Evolutionary conservation across 2,888 invertebrate species (phyloP), one percentile per base, ranked within the genome.

Genomic region (Acleris literana): DNA sequence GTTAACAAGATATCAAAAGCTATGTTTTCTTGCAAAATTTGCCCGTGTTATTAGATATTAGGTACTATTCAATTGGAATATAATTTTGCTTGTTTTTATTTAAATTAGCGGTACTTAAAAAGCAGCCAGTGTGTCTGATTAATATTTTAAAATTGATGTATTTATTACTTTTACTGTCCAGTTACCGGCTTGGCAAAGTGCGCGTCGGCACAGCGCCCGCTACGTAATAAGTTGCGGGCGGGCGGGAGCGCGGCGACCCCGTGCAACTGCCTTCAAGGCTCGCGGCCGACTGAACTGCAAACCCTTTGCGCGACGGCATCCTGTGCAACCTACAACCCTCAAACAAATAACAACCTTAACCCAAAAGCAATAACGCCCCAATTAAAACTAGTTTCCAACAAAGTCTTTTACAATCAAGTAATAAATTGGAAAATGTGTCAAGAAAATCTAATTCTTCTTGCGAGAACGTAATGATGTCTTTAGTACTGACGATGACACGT

Each of bases 381-480:
- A 81, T 82, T 80, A 46, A 61, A n/a, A 75, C 68, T 11, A 39
- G 13, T 13, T 39, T 13, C n/a, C n/a, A 9, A 9, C 20, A n/a
- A 71, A 69, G 70, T 69, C 60, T 70, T 72, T 69, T 72, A 62
- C 74, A 74, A 77, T 75, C 76, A 77, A 82, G 77, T 80, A 78
- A 81, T 79, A 83, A 84, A 79, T 81, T 77, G 69, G 73, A 82
- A 78, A 84, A 80, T 80, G 82, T 81, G 85, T 82, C 83, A 84
- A 79, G 82, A 89, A 87, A 90, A 85, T 91, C 81, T 87, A 88
- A 90, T 90, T 89, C 88, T 88, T 89, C 83, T 77, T 83, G 76
- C 86, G 75, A 77, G 82, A 88, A 82, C 87, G 88, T 90, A 90
- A 91, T 92, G 91, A 90, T 86, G 85, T 82, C 81, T 90, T 92